A percentile compares a stretch with the other conserved stretches of the same genome.
Conservation (phyloP, 2,113 vertebrate species). For the Gopherus flavomarginatus region DNA sequence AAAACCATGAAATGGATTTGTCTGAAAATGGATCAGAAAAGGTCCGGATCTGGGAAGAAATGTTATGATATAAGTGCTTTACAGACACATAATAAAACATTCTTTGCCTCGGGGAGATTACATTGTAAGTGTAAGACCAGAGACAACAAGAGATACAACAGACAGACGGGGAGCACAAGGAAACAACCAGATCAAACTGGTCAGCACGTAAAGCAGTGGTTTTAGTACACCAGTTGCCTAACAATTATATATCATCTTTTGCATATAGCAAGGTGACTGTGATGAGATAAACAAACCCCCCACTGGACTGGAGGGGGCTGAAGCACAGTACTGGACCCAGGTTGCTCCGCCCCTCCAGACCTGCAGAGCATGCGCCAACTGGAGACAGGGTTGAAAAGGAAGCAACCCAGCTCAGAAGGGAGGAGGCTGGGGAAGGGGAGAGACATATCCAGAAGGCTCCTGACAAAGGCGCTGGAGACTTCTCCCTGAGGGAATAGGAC, state of each 20-base stretch:
- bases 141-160: neutral
- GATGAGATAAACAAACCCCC: neutral
- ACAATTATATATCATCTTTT: conserved; percentile 26
- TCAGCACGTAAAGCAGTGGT: neutral
- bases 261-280: conserved; percentile 9
- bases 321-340: neutral
- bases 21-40: conserved; percentile 28
- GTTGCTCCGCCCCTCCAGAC: neutral
- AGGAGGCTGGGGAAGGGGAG: too few species aligned
- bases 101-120: neutral
- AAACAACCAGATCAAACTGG: neutral
- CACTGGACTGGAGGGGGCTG: neutral
- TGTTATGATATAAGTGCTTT: too few species aligned
- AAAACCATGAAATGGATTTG: conserved; percentile 10
- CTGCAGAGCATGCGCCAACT: neutral
- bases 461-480: too few species aligned
- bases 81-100: neutral
- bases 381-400: neutral
- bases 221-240: neutral
- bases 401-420: neutral
- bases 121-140: neutral
- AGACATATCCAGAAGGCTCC: too few species aligned
- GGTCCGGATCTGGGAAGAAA: too few species aligned
- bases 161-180: neutral
- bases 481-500: too few species aligned